Evolutionary conservation across 2,797 vertebrate genomes (phyloP).

Genomic region (Diceros bicornis): DNA sequence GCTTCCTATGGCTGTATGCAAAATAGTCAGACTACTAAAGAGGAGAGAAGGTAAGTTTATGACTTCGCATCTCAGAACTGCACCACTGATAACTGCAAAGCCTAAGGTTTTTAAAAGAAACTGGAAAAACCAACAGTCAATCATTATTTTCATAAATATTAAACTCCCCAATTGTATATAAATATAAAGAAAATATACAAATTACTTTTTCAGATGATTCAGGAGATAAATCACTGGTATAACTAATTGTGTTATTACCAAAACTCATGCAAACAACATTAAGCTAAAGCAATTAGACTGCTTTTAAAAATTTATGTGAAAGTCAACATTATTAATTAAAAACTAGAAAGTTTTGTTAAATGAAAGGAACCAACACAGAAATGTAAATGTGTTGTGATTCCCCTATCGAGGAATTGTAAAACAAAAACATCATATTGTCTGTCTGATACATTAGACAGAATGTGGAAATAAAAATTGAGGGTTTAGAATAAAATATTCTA

Average conservation of each 20-base stretch:
- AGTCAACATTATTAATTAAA: slow-evolving; percentile 56
- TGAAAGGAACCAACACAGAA: neutral
- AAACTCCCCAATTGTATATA: slow-evolving; percentile 3
- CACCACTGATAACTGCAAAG: slow-evolving; percentile 25
- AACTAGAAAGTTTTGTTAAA: slow-evolving; percentile 22
- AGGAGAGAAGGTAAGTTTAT: slow-evolving; percentile 65
- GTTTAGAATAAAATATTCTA: slow-evolving; percentile 7
- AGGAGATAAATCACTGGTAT: slow-evolving; percentile 5
- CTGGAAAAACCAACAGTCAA: neutral
- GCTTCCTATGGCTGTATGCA: slow-evolving; percentile 70
- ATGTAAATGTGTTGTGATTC: neutral
- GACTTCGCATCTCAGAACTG: neutral
- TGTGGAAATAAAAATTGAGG: slow-evolving; percentile 15
- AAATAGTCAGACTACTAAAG: slow-evolving; percentile 71
- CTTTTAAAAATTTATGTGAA: slow-evolving; percentile 16
- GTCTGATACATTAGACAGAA: neutral
- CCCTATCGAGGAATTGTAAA: neutral
- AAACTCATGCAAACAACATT: slow-evolving; percentile 31
- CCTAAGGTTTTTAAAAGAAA: slow-evolving; percentile 21
- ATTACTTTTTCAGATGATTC: slow-evolving; percentile 32
- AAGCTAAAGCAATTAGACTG: neutral
- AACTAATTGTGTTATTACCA: neutral
- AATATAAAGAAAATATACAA: slow-evolving; percentile 58
- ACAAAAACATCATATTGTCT: neutral
- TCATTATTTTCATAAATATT: slow-evolving; percentile 56